Evolutionary conservation across 2,888 invertebrate species (phyloP).

Genomic region (Sphinx pinastri): DNA sequence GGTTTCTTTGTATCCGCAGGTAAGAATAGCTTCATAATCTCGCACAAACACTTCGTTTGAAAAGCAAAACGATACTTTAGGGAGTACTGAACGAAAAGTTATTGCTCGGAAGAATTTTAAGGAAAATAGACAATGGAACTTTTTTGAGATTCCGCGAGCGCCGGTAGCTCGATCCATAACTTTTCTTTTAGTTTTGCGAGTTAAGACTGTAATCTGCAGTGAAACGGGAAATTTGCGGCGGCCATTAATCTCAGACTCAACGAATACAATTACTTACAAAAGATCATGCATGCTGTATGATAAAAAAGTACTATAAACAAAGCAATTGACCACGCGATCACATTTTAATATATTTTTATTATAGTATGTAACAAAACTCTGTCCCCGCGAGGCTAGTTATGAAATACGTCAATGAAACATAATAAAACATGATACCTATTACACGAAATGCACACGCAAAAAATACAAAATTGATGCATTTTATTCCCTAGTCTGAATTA

Average conservation of each 20-base stretch:
- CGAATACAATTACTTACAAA: neutral
- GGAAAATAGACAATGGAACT: constrained; percentile 60
- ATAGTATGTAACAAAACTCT: too few relatives aligned
- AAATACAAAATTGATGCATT: too few relatives aligned
- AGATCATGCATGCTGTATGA: too few relatives aligned
- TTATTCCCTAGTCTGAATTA: too few relatives aligned
- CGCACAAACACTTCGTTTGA: constrained; percentile 53
- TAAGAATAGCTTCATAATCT: constrained; percentile 59
- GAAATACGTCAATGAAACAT: too few relatives aligned
- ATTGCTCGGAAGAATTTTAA: constrained; percentile 63
- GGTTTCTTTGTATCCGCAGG: constrained; percentile 50
- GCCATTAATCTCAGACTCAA: constrained; percentile 21
- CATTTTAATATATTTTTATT: too few relatives aligned
- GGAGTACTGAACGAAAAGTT: constrained; percentile 69
- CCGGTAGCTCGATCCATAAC: constrained; percentile 35
- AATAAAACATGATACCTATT: too few relatives aligned
- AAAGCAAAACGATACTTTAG: constrained; percentile 64
- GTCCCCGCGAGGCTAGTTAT: too few relatives aligned
- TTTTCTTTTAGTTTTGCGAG: constrained; percentile 39
- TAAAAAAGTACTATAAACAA: too few relatives aligned
- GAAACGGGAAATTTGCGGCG: constrained; percentile 43
- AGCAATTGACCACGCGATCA: too few relatives aligned
- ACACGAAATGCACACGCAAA: too few relatives aligned
- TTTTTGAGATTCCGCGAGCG: constrained; percentile 45
- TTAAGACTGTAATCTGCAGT: constrained; percentile 41